Percentiles rank a stretch among this genome's conserved stretches.
Conservation (phyloP, 2,888 invertebrate genomes). For the Miltochrista miniata region DNA sequence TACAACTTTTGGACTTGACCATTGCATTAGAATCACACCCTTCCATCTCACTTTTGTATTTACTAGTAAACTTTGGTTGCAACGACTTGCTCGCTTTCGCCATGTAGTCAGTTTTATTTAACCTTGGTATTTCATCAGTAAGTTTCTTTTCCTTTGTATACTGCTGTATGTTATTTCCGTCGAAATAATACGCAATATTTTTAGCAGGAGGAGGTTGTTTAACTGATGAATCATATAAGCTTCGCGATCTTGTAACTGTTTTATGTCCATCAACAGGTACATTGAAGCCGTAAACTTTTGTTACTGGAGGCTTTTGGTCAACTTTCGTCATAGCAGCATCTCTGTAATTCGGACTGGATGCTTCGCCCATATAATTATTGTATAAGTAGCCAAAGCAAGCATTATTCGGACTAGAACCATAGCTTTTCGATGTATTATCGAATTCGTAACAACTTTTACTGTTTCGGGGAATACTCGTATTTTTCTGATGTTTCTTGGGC, state of each 20-base stretch:
- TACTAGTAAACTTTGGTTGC: constrained; percentile 70
- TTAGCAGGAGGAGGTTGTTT: constrained; percentile 70
- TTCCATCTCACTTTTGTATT: constrained; percentile 74
- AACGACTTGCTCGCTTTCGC: constrained; percentile 74
- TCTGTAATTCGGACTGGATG: constrained; percentile 54
- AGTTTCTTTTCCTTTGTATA: constrained; percentile 64
- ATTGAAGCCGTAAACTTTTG: constrained; percentile 72
- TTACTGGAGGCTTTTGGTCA: constrained; percentile 51
- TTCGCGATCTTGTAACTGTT: constrained; percentile 75
- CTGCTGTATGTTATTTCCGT: constrained; percentile 72
- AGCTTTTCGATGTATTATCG: constrained; percentile 84
- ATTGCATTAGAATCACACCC: constrained; percentile 72
- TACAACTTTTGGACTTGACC: constrained; percentile 79
- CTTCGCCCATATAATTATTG: constrained; percentile 70
- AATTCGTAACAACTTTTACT: constrained; percentile 81
- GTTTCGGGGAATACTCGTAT: constrained; percentile 61
- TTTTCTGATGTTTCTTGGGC: constrained; percentile 65
- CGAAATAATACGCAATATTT: constrained; percentile 80
- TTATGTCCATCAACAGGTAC: constrained; percentile 66
- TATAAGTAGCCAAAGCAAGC: constrained; percentile 82
- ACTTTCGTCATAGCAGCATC: constrained; percentile 38
- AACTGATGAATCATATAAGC: constrained; percentile 70
- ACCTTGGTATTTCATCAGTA: constrained; percentile 84
- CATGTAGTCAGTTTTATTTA: constrained; percentile 82
- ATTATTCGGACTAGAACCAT: constrained; percentile 86